Evolutionary conservation across 2,113 vertebrate genomes (phyloP).

Genomic region (Oenanthe melanoleuca): DNA sequence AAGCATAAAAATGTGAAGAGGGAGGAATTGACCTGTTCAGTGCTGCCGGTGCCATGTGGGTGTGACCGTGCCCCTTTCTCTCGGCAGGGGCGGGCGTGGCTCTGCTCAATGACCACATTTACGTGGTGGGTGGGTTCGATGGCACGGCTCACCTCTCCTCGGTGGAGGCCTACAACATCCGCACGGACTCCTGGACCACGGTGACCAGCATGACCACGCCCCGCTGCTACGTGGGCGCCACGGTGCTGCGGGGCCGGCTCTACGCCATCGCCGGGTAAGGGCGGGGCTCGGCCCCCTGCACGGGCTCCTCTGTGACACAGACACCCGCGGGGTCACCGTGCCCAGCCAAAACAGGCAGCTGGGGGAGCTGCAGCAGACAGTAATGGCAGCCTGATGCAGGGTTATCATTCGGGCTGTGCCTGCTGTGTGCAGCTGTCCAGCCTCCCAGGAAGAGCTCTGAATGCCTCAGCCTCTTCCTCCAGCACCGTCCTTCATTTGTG

Average conservation of each 20-base stretch:
- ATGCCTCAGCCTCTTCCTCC: background rate
- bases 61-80: background rate
- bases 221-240: constrained; percentile 96
- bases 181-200: constrained; percentile 95
- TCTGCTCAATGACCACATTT: constrained; percentile 95
- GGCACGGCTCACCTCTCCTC: constrained; percentile 95
- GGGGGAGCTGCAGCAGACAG: background rate
- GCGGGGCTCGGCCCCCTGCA: background rate
- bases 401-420: background rate
- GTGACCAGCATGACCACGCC: constrained; percentile 97
- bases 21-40: background rate
- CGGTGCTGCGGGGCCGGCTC: constrained; percentile 91
- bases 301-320: background rate
- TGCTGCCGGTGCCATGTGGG: fast-evolving
- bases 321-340: fast-evolving
- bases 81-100: constrained; percentile 90
- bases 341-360: fast-evolving
- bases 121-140: constrained; percentile 96
- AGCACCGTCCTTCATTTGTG: background rate
- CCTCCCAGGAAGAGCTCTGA: background rate
- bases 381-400: background rate
- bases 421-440: background rate
- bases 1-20: background rate
- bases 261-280: constrained; percentile 95
- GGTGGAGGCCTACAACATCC: constrained; percentile 96